Conservation (phyloP, 2,888 invertebrate genomes). For the Pachydiplax longipennis region DNA sequence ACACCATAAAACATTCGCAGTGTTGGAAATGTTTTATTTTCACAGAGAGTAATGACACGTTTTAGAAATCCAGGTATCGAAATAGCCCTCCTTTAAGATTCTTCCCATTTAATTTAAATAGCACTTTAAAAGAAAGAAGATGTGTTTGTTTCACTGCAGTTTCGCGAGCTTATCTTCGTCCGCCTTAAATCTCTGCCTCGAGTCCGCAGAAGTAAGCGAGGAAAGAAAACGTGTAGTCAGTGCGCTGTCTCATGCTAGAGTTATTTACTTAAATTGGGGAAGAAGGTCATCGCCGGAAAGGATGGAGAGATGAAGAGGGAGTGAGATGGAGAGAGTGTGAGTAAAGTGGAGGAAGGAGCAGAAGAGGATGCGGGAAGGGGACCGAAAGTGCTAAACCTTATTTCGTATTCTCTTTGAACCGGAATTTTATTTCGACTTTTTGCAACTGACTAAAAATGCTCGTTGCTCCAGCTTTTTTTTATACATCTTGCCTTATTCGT, state of each 20-base stretch:
- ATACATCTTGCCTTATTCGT: background rate
- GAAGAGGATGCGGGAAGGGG: background rate
- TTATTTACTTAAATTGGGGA: background rate
- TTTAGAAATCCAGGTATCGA: too few species aligned
- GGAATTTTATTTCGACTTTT: conserved; percentile 38
- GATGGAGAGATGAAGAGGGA: background rate
- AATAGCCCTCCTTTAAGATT: too few species aligned
- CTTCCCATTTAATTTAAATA: too few species aligned
- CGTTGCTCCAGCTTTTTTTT: conserved; percentile 11
- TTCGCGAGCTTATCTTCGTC: too few species aligned
- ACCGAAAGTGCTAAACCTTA: conserved; percentile 35
- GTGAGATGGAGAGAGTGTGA: background rate
- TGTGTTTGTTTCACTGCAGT: too few species aligned
- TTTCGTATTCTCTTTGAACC: conserved; percentile 40
- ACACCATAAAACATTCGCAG: too few species aligned
- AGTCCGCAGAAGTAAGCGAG: background rate
- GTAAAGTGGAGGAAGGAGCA: background rate
- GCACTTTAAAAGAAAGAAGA: too few species aligned
- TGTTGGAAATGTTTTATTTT: too few species aligned
- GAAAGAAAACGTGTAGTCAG: background rate
- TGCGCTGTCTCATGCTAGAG: background rate
- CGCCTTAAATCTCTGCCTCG: too few species aligned
- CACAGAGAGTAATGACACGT: too few species aligned
- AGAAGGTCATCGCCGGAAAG: background rate
- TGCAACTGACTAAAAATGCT: conserved; percentile 38